Evolutionary conservation across 2,113 vertebrate species (phyloP).

Genomic region (Psettodes erumei): DNA sequence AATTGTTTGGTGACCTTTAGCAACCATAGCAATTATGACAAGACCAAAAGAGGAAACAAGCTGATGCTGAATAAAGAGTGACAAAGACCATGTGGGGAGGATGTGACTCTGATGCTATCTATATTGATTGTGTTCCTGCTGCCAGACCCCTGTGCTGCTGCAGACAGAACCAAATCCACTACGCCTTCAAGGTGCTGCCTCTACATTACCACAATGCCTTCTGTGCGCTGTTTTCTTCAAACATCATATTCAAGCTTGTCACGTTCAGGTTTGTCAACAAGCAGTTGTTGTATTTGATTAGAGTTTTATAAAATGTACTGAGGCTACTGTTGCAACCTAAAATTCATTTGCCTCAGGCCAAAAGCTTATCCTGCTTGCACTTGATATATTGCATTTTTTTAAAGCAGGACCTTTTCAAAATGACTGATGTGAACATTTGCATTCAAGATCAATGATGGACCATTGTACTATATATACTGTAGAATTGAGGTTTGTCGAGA

Average conservation of each 20-base stretch:
- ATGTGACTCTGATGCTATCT: neutral
- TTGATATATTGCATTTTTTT: neutral
- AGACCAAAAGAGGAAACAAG: too few species aligned
- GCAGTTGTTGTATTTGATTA: neutral
- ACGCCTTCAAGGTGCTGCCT: neutral
- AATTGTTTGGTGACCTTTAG: too few species aligned
- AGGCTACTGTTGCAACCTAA: too few species aligned
- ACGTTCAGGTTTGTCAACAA: neutral
- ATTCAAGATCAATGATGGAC: too few species aligned
- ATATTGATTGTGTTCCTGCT: neutral
- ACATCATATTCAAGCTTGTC: neutral
- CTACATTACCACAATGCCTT: neutral
- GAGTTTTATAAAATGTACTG: too few species aligned
- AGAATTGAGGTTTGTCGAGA: too few species aligned
- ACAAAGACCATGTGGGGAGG: too few species aligned
- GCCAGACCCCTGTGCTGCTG: neutral
- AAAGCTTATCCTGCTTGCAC: neutral
- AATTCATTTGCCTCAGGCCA: neutral
- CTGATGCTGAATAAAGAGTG: too few species aligned
- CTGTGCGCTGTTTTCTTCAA: neutral
- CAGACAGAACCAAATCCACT: constrained; percentile 2
- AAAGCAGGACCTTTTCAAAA: neutral
- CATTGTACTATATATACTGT: too few species aligned
- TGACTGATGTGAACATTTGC: too few species aligned
- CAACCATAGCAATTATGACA: too few species aligned